Conservation (phyloP, 1,140 invertebrate genomes). For the Lamellibrachia luymesi region DNA sequence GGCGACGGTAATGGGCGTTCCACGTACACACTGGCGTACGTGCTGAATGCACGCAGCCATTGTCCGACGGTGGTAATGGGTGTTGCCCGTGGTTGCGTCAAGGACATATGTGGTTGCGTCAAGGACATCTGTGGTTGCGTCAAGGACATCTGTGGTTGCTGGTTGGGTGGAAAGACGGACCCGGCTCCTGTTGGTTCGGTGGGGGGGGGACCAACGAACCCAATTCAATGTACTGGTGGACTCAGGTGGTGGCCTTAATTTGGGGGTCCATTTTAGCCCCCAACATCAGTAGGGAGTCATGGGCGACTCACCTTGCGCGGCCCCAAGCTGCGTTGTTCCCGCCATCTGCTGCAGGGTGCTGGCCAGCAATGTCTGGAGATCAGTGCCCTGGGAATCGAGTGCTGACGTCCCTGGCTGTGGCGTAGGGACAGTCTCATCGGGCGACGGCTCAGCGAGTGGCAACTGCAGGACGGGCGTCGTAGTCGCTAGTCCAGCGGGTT, state of each 20-base stretch:
- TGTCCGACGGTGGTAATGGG: neutral
- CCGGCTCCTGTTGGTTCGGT: neutral
- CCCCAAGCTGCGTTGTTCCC: neutral
- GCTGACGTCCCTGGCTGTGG: neutral
- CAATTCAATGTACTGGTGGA: neutral
- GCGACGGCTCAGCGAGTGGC: too few species aligned
- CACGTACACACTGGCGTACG: too few species aligned
- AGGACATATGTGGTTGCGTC: too few species aligned
- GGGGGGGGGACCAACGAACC: too few species aligned
- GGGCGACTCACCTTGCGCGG: neutral
- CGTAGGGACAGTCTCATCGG: neutral
- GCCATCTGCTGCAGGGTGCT: neutral
- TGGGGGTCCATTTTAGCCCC: too few species aligned
- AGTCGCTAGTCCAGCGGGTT: too few species aligned
- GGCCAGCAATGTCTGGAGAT: neutral
- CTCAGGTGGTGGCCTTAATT: neutral
- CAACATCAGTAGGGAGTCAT: neutral
- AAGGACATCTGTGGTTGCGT: too few species aligned
- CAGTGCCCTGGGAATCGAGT: neutral
- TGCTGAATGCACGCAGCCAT: neutral
- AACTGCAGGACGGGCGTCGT: too few species aligned
- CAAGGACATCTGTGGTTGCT: neutral
- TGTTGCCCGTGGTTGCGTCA: neutral
- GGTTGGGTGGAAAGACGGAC: neutral
- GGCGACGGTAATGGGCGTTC: too few species aligned